Base-by-base conservation (phyloP, 2,888 invertebrate genomes). In the Dermolepida albohirtum region DNA sequence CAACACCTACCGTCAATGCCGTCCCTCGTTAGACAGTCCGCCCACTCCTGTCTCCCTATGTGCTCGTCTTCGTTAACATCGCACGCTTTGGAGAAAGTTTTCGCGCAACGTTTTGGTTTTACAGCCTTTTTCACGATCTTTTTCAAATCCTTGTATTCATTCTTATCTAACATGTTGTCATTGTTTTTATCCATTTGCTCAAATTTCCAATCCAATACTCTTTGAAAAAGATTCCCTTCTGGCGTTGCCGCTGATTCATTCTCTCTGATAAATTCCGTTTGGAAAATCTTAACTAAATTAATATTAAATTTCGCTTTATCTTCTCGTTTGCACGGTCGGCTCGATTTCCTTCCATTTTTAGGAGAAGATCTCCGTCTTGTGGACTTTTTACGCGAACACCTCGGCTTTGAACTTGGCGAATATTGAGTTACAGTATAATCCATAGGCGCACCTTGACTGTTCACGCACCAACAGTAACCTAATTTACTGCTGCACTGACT, bases 201-300 rank as follows among this genome's bases (percentile, higher is more conserved):
- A 82, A 97, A 98, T 83, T 97, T 97, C 97, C 97, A 98, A 72
- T 92, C 90, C 11, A 95, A 86, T 0, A 95, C 92, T 11, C 82
- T 78, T 14, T 84, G 82, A 27, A 89, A 88, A 10, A 77, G 78
- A 14, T 82, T 80, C 34, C 79, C 78, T 12, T 67, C 64, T n/a
- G 62, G 40, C 2, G 75, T 75, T 54, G 85, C 82, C 2, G 81
- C 69, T n/a, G 79, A 74, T 5, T 78, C 76, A 68, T 77, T 74
- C 51, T 84, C 85, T 47, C 88, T 84, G 54, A 85, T 83, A 74
- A 89, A 93, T 82, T 97, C 96, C 29, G 91, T 91, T 74, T 90
- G 90, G 80, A 97, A 96, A 67, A 92, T 92, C 75, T 92, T 91
- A 74, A 96, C 89, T 51, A 97, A 86, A 79, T 96, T 95, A 14